Evolutionary conservation across 2,888 invertebrate genomes (phyloP), one percentile per base, ranked within the genome.

Genomic region (Hirudinaria manillensis): DNA sequence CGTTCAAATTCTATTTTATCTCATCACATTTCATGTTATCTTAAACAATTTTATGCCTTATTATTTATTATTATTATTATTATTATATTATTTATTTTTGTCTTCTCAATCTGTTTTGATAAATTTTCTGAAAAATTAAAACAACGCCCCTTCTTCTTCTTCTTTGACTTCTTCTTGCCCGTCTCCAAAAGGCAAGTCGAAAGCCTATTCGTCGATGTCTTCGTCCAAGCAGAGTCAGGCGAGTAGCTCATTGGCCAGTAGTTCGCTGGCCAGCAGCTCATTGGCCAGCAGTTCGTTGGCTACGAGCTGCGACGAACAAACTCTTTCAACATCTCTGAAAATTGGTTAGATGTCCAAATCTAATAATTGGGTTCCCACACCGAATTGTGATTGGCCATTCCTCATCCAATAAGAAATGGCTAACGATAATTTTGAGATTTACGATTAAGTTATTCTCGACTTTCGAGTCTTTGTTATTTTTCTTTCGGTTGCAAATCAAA

Each of bases 261-360:
- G 56, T 29, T 73, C 73, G 7, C 56, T 76, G 38, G 53, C 74
- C 19, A 74, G 38, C 27, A 77, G 77, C 70, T 77, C 61, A 27
- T n/a, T 68, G 38, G 65, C 55, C 32, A 55, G 65, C 73, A 56
- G 56, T 24, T 73, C 65, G 13, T 53, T 76, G 38, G 53, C 76
- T 16, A 74, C 61, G 21, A 77, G 77, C 70, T 77, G 68, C 38
- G 77, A 77, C 61, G 77, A 77, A 36, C 76, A 75, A 34, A 75
- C 77, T 2, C 75, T 77, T 6, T 55, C 55, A 21, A 53, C 55
- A 3, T 77, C 77, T 27, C 55, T 77, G 65, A 75, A 68, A 24
- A 53, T 67, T n/a, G 76, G 76, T 76, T 24, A 45, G 70, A 53
- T 61, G 16, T 3, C n/a, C n/a, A 72, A n/a, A n/a, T 10, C 32